Conservation (phyloP, 2,797 vertebrate genomes). For the Gastrophryne carolinensis region DNA sequence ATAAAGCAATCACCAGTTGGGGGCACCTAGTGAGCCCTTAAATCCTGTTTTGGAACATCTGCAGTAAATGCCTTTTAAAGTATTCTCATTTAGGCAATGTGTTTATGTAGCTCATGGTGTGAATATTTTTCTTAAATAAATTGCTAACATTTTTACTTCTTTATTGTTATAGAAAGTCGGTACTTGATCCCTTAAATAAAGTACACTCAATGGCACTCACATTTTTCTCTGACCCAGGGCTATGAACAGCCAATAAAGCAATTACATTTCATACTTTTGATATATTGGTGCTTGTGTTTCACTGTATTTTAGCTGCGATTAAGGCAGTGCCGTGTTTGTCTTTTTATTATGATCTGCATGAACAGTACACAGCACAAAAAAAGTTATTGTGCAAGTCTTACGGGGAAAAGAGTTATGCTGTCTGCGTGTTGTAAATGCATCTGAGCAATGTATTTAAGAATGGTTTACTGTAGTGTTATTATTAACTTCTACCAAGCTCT, state of each 20-base stretch:
- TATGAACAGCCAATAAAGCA: constrained; percentile 42
- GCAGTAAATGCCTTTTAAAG: constrained; percentile 75
- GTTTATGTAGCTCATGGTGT: constrained; percentile 78
- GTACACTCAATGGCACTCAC: constrained; percentile 1
- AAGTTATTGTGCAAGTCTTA: constrained; percentile 7
- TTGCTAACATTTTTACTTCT: constrained; percentile 69
- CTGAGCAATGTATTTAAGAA: background rate
- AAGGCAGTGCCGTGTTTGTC: constrained; percentile 11
- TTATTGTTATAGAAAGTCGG: constrained; percentile 61
- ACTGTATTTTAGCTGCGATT: constrained; percentile 6
- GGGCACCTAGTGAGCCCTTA: constrained; percentile 76
- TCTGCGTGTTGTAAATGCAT: background rate
- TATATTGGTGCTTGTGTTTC: constrained; percentile 5
- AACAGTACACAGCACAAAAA: background rate
- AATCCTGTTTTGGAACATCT: constrained; percentile 78
- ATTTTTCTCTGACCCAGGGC: constrained; percentile 30
- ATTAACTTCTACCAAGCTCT: background rate
- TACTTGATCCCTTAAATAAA: constrained; percentile 60
- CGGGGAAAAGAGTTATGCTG: background rate
- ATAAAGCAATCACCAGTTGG: constrained; percentile 71
- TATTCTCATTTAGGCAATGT: constrained; percentile 78
- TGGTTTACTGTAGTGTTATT: background rate
- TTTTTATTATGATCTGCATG: constrained; percentile 28
- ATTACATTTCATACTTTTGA: constrained; percentile 32
- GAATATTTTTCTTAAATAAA: constrained; percentile 69